phyloP scores from a whole-genome alignment of 2,797 vertebrate species.

The Pseudomugil gertrudae region DNA sequence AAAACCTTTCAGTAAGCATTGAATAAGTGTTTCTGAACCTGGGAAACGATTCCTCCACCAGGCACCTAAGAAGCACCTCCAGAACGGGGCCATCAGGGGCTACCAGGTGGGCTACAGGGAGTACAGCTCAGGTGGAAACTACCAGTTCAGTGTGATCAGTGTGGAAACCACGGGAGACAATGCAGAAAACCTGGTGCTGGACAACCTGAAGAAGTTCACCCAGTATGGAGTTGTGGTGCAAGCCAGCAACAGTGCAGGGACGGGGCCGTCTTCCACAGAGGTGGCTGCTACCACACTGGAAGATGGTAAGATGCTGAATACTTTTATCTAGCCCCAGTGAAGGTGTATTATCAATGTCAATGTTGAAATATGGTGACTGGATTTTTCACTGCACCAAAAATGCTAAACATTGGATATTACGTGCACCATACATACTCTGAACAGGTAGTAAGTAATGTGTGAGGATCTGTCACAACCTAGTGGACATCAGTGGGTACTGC shows the following conservation, averaged over 20 bases:
- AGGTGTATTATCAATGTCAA: neutral
- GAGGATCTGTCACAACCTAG: slow-evolving; percentile 57
- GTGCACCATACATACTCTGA: neutral
- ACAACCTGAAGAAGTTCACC: slow-evolving; percentile 96
- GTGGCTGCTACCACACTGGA: slow-evolving; percentile 95
- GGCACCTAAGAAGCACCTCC: slow-evolving; percentile 94
- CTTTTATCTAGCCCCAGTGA: rapidly evolving
- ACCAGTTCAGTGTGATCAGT: slow-evolving; percentile 97
- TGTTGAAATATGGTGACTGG: neutral
- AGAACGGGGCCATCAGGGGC: slow-evolving; percentile 94
- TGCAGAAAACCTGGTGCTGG: slow-evolving; percentile 91
- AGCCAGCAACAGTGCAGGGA: slow-evolving; percentile 95
- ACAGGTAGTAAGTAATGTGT: slow-evolving; percentile 26
- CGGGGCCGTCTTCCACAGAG: slow-evolving; percentile 96
- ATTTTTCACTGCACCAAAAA: neutral
- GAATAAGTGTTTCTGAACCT: neutral
- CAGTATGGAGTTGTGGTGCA: slow-evolving; percentile 98
- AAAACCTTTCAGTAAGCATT: neutral
- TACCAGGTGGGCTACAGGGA: slow-evolving; percentile 97
- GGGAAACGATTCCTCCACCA: slow-evolving; percentile 44
- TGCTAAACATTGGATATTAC: neutral
- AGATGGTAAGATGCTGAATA: slow-evolving; percentile 83
- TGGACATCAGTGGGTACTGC: slow-evolving; percentile 51
- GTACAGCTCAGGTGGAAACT: slow-evolving; percentile 94
- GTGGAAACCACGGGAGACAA: slow-evolving; percentile 96